Evolutionary conservation across 2,113 vertebrate genomes (phyloP).

Genomic region (Engraulis encrasicolus): DNA sequence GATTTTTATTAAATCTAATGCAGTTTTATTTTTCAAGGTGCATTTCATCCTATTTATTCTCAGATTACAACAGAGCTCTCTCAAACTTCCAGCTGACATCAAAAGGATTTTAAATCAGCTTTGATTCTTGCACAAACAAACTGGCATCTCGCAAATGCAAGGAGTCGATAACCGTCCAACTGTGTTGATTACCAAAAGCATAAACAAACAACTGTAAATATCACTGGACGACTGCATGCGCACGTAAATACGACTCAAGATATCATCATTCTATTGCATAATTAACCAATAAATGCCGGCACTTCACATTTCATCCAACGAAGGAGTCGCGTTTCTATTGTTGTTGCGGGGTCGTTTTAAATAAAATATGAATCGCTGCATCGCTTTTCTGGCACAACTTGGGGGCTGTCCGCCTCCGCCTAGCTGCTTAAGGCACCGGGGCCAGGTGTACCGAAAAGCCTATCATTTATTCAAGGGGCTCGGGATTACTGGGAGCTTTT

Average conservation of each 20-base stretch:
- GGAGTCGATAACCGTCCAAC: not conserved
- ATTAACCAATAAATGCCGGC: slow-evolving; percentile 61
- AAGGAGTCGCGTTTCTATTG: slow-evolving; percentile 53
- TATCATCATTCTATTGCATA: slow-evolving; percentile 51
- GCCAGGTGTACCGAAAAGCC: slow-evolving; percentile 66
- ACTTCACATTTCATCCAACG: slow-evolving; percentile 51
- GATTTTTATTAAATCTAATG: too few relatives aligned
- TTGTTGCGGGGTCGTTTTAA: slow-evolving; percentile 48
- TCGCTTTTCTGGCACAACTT: slow-evolving; percentile 51
- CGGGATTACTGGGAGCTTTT: slow-evolving; percentile 9
- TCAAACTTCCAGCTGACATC: not conserved
- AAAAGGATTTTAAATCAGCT: not conserved
- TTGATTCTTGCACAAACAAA: not conserved
- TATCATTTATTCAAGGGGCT: slow-evolving; percentile 67
- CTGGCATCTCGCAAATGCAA: not conserved
- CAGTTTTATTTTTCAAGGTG: too few relatives aligned
- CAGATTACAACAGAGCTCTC: not conserved
- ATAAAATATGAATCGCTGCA: slow-evolving; percentile 66
- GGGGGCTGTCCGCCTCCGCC: slow-evolving; percentile 31
- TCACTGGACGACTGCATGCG: not conserved
- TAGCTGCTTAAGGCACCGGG: slow-evolving; percentile 51
- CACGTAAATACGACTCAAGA: slow-evolving; percentile 26
- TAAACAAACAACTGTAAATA: not conserved
- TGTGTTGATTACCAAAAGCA: not conserved
- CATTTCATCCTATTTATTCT: too few relatives aligned